A percentile compares a stretch with the other conserved stretches of the same genome.
phyloP scores from a whole-genome alignment of 2,113 vertebrate genomes.

The Nothocercus nigrocapillus region DNA sequence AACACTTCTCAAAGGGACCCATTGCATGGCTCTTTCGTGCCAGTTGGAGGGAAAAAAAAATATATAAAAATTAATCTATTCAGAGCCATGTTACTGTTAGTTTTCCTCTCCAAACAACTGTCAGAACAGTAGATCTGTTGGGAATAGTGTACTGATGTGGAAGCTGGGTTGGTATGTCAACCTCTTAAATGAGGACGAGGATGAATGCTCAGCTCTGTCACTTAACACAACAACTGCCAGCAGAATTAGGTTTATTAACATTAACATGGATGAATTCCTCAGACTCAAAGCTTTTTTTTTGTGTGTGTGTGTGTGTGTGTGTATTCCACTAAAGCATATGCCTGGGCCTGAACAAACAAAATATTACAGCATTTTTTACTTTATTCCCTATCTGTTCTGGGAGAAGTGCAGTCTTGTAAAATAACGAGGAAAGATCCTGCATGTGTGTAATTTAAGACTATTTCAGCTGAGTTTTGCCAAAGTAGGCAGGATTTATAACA shows the following conservation, averaged over 20 bases:
- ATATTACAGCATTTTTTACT: background rate
- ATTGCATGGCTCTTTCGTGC: rapidly evolving
- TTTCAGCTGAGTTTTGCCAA: background rate
- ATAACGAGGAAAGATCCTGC: background rate
- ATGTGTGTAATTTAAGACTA: background rate
- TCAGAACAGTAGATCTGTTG: background rate
- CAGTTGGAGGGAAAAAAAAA: background rate
- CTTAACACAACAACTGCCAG: background rate
- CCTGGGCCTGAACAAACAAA: background rate
- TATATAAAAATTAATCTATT: background rate
- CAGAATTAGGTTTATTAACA: slow-evolving; percentile 10
- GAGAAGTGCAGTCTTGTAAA: background rate
- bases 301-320: background rate
- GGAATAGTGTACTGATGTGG: background rate
- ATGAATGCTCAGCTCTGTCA: background rate
- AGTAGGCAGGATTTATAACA: background rate
- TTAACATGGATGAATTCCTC: slow-evolving; percentile 8
- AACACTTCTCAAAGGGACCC: background rate
- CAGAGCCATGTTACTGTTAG: background rate
- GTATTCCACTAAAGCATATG: background rate
- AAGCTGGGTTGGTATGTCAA: background rate
- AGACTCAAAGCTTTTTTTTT: background rate
- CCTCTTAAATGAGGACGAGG: background rate
- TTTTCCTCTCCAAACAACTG: background rate
- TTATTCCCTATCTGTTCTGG: background rate